Evolutionary conservation across 2,888 invertebrate genomes (phyloP), one percentile per base, ranked within the genome.

Genomic region (Masnerella sp.): DNA sequence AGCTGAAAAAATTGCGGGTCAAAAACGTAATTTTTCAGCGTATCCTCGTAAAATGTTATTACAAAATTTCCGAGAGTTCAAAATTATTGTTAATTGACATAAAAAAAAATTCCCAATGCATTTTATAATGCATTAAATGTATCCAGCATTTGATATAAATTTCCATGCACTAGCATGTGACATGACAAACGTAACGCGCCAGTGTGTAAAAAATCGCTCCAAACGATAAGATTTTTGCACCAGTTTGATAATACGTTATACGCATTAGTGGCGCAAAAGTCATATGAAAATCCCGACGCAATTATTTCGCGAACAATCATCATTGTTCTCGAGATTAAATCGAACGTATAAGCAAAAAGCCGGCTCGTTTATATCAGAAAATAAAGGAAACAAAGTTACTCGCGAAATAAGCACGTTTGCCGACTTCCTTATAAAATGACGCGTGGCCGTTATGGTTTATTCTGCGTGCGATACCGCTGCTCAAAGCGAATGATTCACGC

Each of bases 261-360:
- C n/a, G n/a, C n/a, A n/a, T n/a, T n/a, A n/a, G 12, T 40, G 20
- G 20, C 20, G 40, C 20, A 51, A 58, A 58, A 68, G 22, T 68
- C 8, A 28, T 30, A 45, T 43, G 52, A 22, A 68, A 52, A 59
- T 40, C 15, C 40, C 45, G 38, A 12, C 38, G 56, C 65, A 54
- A 61, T 45, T 45, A 47, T 68, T 59, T 38, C 49, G 40, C 36
- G 62, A 51, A 70, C 70, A 70, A 64, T 62, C 62, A 64, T 62
- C 56, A 64, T 64, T 70, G 70, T 70, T 70, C 51, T 49, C n/a
- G 17, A 51, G 54, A 70, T 62, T 62, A 56, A 70, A 49, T 49
- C 59, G 20, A 68, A 58, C 47, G 47, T 28, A n/a, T n/a, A 28
- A 56, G 52, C 36, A 49, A 51, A 49, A 40, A 28, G 14, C 38